These are phyloP conservation scores for Metellina segmentata DNA, from an alignment of 2,888 invertebrate genomes.

Conservation along the genomic window DNA sequence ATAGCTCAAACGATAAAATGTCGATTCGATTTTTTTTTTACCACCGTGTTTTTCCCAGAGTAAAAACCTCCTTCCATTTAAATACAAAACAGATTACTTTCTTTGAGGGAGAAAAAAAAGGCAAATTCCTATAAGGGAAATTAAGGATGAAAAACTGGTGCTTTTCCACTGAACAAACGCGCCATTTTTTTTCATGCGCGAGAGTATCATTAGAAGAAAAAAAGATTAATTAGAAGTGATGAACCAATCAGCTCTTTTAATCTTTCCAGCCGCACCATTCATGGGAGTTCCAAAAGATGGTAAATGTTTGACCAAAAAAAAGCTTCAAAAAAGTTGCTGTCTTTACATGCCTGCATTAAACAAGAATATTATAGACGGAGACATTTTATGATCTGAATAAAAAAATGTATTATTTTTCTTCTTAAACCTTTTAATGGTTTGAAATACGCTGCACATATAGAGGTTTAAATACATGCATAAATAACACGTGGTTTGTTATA, in stretches of 20 bases:
- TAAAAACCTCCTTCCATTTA: background rate
- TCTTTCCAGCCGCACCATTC: background rate
- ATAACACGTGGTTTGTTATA: too few species aligned
- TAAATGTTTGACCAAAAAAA: background rate
- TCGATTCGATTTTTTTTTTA: background rate
- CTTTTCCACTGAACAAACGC: background rate
- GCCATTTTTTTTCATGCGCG: background rate
- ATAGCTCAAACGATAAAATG: background rate
- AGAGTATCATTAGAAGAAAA: too few species aligned
- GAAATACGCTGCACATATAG: background rate
- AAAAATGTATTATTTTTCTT: background rate
- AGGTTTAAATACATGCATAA: background rate
- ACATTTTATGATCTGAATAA: background rate
- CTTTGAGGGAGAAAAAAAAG: background rate
- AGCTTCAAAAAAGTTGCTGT: background rate
- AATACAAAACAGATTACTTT: background rate
- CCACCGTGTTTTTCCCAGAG: background rate
- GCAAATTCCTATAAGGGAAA: background rate
- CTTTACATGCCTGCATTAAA: background rate
- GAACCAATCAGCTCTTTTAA: conserved; percentile 17
- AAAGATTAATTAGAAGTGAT: background rate
- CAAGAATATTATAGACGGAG: background rate
- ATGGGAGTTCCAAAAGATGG: background rate
- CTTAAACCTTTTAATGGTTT: background rate
- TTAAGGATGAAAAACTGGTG: background rate